These are phyloP conservation scores for Tetragonisca angustula DNA, from an alignment of 2,888 invertebrate genomes.

Conservation along the genomic window DNA sequence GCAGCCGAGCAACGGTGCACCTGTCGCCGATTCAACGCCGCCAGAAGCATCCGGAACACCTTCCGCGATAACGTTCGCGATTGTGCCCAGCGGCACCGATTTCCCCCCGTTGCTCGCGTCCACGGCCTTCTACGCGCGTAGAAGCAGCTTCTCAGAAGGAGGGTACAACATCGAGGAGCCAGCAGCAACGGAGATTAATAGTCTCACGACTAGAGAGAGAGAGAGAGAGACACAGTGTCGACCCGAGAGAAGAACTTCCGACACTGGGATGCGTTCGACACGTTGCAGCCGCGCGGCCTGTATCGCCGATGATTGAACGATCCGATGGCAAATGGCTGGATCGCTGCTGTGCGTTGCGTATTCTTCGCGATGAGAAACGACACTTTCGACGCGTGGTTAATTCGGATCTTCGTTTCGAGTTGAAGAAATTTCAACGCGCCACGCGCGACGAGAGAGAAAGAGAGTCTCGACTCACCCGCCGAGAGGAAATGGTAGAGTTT, in stretches of 20 bases:
- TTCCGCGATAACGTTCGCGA: conserved; percentile 72
- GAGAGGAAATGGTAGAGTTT: neutral
- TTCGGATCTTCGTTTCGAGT: neutral
- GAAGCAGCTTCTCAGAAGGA: conserved; percentile 72
- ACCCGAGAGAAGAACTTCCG: conserved; percentile 63
- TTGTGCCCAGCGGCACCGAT: conserved; percentile 43
- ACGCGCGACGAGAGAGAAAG: neutral
- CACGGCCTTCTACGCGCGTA: conserved; percentile 30
- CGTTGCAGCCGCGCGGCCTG: conserved; percentile 47
- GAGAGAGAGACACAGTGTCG: neutral
- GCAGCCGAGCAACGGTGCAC: conserved; percentile 54
- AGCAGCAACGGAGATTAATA: conserved; percentile 72
- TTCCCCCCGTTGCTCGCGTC: conserved; percentile 29
- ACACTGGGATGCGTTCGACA: conserved; percentile 68
- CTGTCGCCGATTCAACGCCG: conserved; percentile 57
- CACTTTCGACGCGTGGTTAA: neutral
- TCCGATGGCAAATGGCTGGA: conserved; percentile 50
- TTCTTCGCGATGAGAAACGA: neutral
- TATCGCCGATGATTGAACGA: conserved; percentile 67
- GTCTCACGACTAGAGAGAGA: conserved; percentile 62
- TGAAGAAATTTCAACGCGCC: too few relatives aligned
- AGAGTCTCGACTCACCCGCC: too few relatives aligned
- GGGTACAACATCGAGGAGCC: conserved; percentile 38
- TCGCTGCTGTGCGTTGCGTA: neutral
- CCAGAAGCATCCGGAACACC: conserved; percentile 68